phyloP scores from a whole-genome alignment of 2,888 invertebrate species.

The Spicauda simplicius region DNA sequence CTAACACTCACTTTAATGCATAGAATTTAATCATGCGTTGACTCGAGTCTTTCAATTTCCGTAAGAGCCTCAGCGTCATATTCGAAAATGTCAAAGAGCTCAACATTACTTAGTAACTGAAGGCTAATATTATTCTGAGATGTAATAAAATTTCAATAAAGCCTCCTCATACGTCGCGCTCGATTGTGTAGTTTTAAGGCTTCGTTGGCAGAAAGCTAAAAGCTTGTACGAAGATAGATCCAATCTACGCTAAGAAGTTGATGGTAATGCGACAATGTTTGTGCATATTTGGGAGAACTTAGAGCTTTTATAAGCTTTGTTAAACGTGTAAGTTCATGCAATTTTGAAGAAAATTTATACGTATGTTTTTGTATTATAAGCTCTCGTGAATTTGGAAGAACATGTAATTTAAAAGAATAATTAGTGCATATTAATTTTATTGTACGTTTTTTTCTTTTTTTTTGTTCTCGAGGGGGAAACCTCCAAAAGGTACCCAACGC shows the following conservation, averaged over 20 bases:
- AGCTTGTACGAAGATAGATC: constrained; percentile 62
- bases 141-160: constrained; percentile 20
- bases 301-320: no score
- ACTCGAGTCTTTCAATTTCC: not conserved
- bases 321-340: no score
- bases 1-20: not conserved
- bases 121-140: constrained; percentile 11
- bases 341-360: no score
- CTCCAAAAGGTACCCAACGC: no score
- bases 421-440: no score
- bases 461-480: no score
- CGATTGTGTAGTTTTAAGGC: constrained; percentile 14
- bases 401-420: no score
- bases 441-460: no score
- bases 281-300: not conserved
- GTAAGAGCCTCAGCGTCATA: constrained; percentile 2
- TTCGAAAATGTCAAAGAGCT: constrained; percentile 7
- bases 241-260: constrained; percentile 59
- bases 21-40: not conserved
- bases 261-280: constrained; percentile 42
- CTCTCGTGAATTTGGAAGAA: no score
- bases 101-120: not conserved
- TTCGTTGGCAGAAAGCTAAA: constrained; percentile 48
- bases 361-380: no score
- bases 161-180: constrained; percentile 13